A percentile compares a stretch with the other conserved stretches of the same genome.
These are phyloP conservation scores for Pinna nobilis DNA, from an alignment of 1,140 invertebrate genomes.

Conservation along the genomic window DNA sequence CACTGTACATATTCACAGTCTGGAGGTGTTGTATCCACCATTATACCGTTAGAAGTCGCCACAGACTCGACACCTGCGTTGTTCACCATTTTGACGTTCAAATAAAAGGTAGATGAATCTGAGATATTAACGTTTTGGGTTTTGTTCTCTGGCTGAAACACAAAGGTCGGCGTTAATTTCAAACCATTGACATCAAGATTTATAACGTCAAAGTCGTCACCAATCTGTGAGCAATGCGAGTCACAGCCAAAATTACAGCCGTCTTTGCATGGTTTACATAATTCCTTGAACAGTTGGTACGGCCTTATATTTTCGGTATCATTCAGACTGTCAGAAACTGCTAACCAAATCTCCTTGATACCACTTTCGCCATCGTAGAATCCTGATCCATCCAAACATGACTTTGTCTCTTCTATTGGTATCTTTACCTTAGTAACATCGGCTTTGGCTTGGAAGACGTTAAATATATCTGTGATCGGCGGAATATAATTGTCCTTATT, in stretches of 20 bases:
- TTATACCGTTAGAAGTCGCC: constrained; percentile 35
- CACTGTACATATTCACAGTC: constrained; percentile 32
- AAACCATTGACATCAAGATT: not conserved
- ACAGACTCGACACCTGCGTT: constrained; percentile 32
- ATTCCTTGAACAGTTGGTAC: not conserved
- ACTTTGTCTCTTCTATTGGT: not conserved
- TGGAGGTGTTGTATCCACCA: constrained; percentile 44
- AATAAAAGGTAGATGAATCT: constrained; percentile 35
- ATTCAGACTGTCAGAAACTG: constrained; percentile 24
- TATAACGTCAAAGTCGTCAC: constrained; percentile 10
- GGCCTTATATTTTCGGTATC: not conserved
- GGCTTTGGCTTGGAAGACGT: constrained; percentile 8
- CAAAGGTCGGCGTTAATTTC: not conserved
- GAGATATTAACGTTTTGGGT: constrained; percentile 1
- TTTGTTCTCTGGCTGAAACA: constrained; percentile 26
- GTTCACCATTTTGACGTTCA: constrained; percentile 36
- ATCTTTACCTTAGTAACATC: not conserved
- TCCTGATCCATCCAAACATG: constrained; percentile 25
- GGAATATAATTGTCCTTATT: constrained; percentile 22
- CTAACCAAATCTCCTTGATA: constrained; percentile 36
- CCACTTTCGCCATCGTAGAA: constrained; percentile 31
- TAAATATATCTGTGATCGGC: constrained; percentile 14
- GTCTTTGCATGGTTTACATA: not conserved
- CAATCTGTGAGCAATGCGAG: not conserved
- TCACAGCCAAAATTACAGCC: constrained; percentile 23